A percentile compares a stretch with the other conserved stretches of the same genome.
Conservation (phyloP, 1,140 invertebrate genomes). For the Lepeophtheirus salmonis region DNA sequence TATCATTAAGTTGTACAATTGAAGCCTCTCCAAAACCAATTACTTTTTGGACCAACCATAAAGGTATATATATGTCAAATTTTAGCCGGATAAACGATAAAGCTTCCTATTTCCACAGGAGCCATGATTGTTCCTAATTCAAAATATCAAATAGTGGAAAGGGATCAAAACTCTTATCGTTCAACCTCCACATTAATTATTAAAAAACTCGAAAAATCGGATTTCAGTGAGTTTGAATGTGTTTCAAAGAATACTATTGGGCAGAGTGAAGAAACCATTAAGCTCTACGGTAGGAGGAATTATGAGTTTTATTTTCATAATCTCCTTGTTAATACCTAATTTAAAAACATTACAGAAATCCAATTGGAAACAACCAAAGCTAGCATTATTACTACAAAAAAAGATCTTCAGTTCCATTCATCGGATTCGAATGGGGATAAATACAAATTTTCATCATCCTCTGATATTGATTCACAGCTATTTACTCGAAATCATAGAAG, state of each 20-base stretch:
- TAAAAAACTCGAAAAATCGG: constrained; percentile 47
- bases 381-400: no score
- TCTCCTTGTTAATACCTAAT: no score
- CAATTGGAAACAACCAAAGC: neutral
- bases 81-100: neutral
- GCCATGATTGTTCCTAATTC: neutral
- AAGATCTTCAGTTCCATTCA: no score
- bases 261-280: constrained; percentile 65
- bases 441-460: no score
- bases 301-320: no score
- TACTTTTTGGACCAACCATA: constrained; percentile 49
- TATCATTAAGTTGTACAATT: constrained; percentile 66
- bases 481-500: no score
- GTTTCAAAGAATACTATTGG: constrained; percentile 77
- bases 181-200: constrained; percentile 70
- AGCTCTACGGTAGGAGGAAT: constrained; percentile 56
- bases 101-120: neutral
- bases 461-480: no score
- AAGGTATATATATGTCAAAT: constrained; percentile 18
- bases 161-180: constrained; percentile 36
- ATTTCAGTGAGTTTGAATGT: constrained; percentile 69
- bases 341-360: no score
- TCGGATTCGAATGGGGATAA: no score
- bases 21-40: constrained; percentile 71
- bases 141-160: constrained; percentile 4